Evolutionary conservation across 2,888 invertebrate species (phyloP).

Genomic region (Mesorhabditis belari): DNA sequence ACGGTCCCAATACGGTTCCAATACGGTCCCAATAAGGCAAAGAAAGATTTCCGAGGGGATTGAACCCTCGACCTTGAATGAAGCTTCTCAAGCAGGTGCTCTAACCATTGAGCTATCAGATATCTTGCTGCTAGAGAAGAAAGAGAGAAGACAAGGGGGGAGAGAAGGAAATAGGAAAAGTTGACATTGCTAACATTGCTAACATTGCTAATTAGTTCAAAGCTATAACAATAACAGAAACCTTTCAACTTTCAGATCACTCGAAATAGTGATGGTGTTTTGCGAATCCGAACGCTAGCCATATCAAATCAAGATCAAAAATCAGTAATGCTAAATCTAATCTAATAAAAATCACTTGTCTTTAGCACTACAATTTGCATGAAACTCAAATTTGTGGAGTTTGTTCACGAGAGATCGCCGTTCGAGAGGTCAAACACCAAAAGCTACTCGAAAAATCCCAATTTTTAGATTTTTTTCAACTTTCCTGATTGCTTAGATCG

Average conservation of each 20-base stretch:
- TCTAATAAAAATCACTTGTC: not conserved
- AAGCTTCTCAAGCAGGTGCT: no score
- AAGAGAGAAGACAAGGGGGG: no score
- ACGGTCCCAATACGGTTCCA: no score
- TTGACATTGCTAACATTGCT: no score
- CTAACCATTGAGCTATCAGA: no score
- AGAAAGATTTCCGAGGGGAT: no score
- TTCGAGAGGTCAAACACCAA: slow-evolving; percentile 13
- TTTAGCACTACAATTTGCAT: not conserved
- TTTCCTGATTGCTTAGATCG: slow-evolving; percentile 37
- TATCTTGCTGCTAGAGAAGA: no score
- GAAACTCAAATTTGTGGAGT: slow-evolving; percentile 17
- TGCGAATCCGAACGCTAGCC: not conserved
- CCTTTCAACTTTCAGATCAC: not conserved
- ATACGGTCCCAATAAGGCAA: no score
- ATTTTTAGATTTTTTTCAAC: slow-evolving; percentile 25
- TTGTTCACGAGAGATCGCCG: slow-evolving; percentile 22
- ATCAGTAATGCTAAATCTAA: not conserved
- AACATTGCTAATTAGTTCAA: no score
- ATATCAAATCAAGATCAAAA: not conserved
- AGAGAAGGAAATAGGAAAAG: no score
- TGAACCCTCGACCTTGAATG: no score
- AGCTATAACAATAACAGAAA: no score
- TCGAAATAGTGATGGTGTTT: not conserved
- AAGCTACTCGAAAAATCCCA: not conserved